A percentile compares a stretch with the other conserved stretches of the same genome.
Conservation (phyloP, 2,113 vertebrate genomes). For the Rhinogobius similis region DNA sequence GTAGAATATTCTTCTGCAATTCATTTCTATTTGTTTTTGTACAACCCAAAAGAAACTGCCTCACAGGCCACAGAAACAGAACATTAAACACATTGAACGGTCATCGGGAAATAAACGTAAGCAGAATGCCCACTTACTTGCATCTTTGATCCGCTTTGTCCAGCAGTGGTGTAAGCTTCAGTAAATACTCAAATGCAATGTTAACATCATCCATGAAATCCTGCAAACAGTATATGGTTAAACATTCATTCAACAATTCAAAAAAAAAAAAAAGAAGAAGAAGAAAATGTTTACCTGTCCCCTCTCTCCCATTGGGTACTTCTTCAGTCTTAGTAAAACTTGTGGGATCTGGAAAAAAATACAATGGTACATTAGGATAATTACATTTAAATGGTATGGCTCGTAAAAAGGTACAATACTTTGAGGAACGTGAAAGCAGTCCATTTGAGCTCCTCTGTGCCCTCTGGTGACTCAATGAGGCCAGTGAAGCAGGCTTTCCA, state of each 20-base stretch:
- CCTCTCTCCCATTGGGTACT: slow-evolving; percentile 90
- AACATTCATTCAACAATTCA: background rate
- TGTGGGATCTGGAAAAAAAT: slow-evolving; percentile 87
- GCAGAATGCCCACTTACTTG: too few relatives aligned
- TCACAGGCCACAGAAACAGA: too few relatives aligned
- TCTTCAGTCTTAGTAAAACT: slow-evolving; percentile 93
- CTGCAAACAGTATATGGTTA: slow-evolving; percentile 61
- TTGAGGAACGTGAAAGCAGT: slow-evolving; percentile 98
- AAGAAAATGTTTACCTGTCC: slow-evolving; percentile 74
- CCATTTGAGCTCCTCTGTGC: slow-evolving; percentile 97
- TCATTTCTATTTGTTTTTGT: too few relatives aligned
- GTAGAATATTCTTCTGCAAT: too few relatives aligned
- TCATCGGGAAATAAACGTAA: too few relatives aligned
- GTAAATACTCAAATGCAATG: slow-evolving; percentile 89
- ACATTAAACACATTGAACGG: too few relatives aligned
- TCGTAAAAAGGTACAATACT: slow-evolving; percentile 65
- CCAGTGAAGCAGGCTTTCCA: slow-evolving; percentile 99
- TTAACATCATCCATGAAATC: slow-evolving; percentile 96
- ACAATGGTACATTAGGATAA: background rate
- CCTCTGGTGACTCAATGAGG: slow-evolving; percentile 96
- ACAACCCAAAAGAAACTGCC: too few relatives aligned
- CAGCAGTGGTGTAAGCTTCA: slow-evolving; percentile 92
- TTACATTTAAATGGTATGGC: background rate
- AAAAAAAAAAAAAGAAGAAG: background rate
- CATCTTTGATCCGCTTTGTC: slow-evolving; percentile 97